Base-by-base conservation (phyloP, 2,113 vertebrate genomes). In the Chlorodrepanis virens region DNA sequence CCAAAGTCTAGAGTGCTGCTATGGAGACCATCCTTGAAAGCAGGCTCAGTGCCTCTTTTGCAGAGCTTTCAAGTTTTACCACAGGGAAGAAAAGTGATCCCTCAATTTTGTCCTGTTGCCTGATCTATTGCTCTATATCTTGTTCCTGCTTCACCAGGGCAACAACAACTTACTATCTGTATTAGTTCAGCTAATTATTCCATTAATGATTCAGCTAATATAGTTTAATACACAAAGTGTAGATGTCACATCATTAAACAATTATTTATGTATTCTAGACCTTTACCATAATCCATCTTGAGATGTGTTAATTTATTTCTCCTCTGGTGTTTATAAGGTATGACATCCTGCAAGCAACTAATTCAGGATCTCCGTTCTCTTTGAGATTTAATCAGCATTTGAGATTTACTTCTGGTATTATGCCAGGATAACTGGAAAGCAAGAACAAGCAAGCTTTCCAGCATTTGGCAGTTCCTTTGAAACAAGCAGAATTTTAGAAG, bases 361-460 rank as follows among this genome's bases (percentile, higher is more conserved):
- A 93, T 91, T 96, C 92, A 92, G 75, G 63, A 91, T 90, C 83
- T 92, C 76, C 0, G 0, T 63, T 94, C 57, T 82, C n/a, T 72
- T 71, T 92, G 60, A 95, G 88, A 89, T 94, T 85, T 92, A 95
- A 97, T 96, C 95, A 90, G 49, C 61, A 77, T 92, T 94, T 90
- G 72, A 96, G 61, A 83, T 29, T 90, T 96, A 76, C 31, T 69
- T 52, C 68, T 90, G 87, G 91, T 91, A 35, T 71, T 90, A 77
- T 60, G 72, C 87, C 94, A 96, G 53, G 31, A 80, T 75, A 91
- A 87, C 74, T 85, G 87, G 87, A 91, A 95, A 93, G 61, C 71
- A 88, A 71, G 0, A 47, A 93, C 45, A 47, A 95, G 63, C 35
- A 85, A 89, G 63, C 57, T 87, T 93, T 92, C 79, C 87, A 87